Base-by-base conservation (phyloP, 1,140 invertebrate genomes). In the Heterodera schachtii region DNA sequence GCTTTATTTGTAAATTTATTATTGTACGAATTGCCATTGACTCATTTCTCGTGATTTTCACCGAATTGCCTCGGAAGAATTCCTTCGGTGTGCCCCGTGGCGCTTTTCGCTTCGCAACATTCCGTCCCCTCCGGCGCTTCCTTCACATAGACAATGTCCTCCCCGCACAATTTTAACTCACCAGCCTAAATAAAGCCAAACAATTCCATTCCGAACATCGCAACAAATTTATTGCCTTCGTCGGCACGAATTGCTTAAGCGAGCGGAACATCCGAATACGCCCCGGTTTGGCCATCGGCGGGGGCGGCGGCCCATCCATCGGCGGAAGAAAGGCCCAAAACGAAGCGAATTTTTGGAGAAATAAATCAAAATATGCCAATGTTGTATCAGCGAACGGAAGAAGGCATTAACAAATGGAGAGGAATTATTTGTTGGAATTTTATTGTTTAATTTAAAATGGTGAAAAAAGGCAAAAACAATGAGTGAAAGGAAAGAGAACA, bases 241-340 rank as follows among this genome's bases (percentile, higher is more conserved):
- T 64, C 16, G 79, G 64, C 9, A 57, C 21, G 46, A 73, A 82
- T 8, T 57, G 31, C 41, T 52, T 69, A 31, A 82, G 21, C 3
- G 52, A 80, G 46, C 73, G 81, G 43, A 73, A 82, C 57, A 82
- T 73, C 9, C 67, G 81, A 21, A 82, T 60, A 9, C 81, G 79
- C n/a, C 81, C 81, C 49, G 81, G 81, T 57, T 82, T 82, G 31
- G 79, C 79, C 16, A 81, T 49, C 47, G 81, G 81, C 7, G 81
- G 81, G 66, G 81, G 81, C 41, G 81, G 79, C 11, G n/a, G 79
- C 77, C 57, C 57, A 64, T 64, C 57, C 57, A 64, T 64, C 31
- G 31, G 31, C 31, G 31, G 0, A 31, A 13, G 57, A 64, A 64
- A 64, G 11, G 57, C 11, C 19, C 57, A 13, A 64, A 64, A 64